Conservation (phyloP, 2,113 vertebrate genomes). For the Petrocephalus zakoni region DNA sequence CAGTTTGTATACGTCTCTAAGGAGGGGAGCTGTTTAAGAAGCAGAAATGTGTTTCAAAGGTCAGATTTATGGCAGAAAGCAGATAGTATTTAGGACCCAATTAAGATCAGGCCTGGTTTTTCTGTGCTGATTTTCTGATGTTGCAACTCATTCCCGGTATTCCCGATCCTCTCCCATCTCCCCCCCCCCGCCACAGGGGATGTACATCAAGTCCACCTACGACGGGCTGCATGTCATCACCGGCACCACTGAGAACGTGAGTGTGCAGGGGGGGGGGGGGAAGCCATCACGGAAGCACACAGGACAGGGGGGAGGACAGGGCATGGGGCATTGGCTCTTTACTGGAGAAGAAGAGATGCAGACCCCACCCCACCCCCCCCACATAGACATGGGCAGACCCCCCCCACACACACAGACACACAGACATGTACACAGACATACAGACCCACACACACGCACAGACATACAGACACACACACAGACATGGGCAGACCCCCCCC, state of each 20-base stretch:
- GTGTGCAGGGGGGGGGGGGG: background rate
- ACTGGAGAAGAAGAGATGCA: background rate
- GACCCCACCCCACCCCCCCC: too few relatives aligned
- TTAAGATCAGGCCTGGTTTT: background rate
- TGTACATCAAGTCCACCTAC: slow-evolving; percentile 69
- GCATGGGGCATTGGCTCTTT: background rate
- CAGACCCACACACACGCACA: background rate
- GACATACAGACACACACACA: background rate
- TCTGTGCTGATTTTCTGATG: background rate
- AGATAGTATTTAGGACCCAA: background rate
- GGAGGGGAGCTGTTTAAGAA: background rate
- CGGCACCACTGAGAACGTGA: slow-evolving; percentile 68
- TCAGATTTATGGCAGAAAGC: background rate
- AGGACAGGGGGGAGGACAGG: background rate
- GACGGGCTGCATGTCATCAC: slow-evolving; percentile 64
- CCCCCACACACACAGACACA: too few relatives aligned
- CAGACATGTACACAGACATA: background rate
- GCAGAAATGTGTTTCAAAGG: background rate
- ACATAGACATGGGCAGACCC: too few relatives aligned
- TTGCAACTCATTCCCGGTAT: background rate
- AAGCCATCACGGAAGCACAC: background rate
- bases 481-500: too few relatives aligned
- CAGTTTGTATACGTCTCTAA: background rate
- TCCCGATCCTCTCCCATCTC: slow-evolving; percentile 15
- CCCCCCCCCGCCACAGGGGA: slow-evolving; percentile 44